Evolutionary conservation across 2,888 invertebrate species (phyloP), one percentile per base, ranked within the genome.

Genomic region (Lamellibrachia columna): DNA sequence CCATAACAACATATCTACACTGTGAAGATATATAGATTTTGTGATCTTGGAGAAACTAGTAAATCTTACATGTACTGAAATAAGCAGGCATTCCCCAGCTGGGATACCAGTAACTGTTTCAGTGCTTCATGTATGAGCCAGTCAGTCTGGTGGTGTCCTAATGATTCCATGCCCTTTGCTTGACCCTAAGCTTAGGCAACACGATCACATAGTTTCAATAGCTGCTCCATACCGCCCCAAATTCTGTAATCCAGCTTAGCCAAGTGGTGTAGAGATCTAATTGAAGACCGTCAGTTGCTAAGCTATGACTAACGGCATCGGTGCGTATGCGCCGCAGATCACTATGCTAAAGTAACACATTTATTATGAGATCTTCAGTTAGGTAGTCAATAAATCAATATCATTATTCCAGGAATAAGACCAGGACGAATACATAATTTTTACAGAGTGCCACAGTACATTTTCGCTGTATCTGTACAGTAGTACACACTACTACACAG

Each of bases 201-300:
- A 6, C 22, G 75, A 75, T 75, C 22, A 22, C 22, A 15, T n/a
- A 22, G 75, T 75, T 22, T 22, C 75, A 75, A 75, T 75, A 22
- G 6, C 75, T 22, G 75, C 22, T 75, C 22, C 6, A 4, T 22
- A 22, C 75, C 7, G 75, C 22, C 22, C 1, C 75, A 22, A 22
- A 15, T 75, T 75, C 75, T 75, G 15, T 75, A 75, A 75, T 11
- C 22, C 75, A 22, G 75, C 75, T 75, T 75, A 75, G 15, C 22
- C n/a, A 75, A 75, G 75, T 75, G 75, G 75, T 75, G n/a, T 75
- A 75, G 75, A 75, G 22, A 75, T 15, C 75, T 75, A 75, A 75
- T 58, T 75, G 75, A 75, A 22, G 75, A 3, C 22, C 75, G 75
- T 22, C 75, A 11, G 75, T 75, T 22, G 75, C n/a, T 75, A 75